Conservation (phyloP, 2,888 invertebrate genomes). For the Drosophila anomelani region DNA sequence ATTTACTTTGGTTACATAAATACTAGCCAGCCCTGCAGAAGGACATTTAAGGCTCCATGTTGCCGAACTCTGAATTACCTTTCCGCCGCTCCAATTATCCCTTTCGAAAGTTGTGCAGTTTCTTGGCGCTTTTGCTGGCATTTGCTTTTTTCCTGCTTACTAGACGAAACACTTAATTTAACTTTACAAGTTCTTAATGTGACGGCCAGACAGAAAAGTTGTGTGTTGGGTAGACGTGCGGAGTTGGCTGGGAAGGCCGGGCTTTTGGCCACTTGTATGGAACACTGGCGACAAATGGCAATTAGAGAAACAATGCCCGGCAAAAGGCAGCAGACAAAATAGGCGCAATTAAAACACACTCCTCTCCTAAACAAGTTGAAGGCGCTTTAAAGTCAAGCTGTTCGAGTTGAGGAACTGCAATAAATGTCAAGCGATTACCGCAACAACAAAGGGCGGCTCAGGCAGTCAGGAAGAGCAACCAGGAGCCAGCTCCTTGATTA, state of each 20-base stretch:
- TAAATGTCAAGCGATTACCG: conserved; percentile 76
- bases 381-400: conserved; percentile 53
- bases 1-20: not conserved
- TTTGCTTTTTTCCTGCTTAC: conserved; percentile 69
- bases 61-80: conserved; percentile 12
- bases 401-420: conserved; percentile 58
- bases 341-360: conserved; percentile 65
- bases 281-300: conserved; percentile 66
- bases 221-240: conserved; percentile 16
- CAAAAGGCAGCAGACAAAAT: conserved; percentile 42
- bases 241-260: not conserved
- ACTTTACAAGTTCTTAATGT: conserved; percentile 79
- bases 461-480: conserved; percentile 38
- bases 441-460: conserved; percentile 50
- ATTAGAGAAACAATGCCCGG: conserved; percentile 72
- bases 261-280: conserved; percentile 28
- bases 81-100: conserved; percentile 26
- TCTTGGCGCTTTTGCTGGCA: conserved; percentile 48
- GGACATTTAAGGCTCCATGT: not conserved
- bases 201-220: conserved; percentile 65
- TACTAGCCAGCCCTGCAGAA: not conserved
- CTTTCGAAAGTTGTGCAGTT: conserved; percentile 49
- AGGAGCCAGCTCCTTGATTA: conserved; percentile 71
- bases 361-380: conserved; percentile 46
- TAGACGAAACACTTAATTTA: conserved; percentile 76